These are phyloP conservation scores for Morbakka virulenta DNA, from an alignment of 30 jellyfish, hydroid and myxozoan species.

Conservation along the genomic window DNA sequence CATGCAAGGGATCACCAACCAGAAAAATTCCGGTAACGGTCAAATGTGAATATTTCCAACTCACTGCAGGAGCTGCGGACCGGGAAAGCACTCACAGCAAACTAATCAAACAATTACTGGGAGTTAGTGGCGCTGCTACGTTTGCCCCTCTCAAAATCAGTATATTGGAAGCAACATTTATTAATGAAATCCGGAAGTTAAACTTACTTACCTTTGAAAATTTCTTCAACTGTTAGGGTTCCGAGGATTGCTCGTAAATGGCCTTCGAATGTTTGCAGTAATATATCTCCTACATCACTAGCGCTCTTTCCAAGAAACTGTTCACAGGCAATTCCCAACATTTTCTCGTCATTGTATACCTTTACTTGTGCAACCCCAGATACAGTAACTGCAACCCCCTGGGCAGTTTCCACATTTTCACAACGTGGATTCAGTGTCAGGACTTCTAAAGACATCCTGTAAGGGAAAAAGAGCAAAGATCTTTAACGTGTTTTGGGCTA, in stretches of 20 bases:
- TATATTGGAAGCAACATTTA: too few relatives aligned
- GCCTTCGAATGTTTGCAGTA: conserved; percentile 93
- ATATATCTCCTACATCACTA: conserved; percentile 54
- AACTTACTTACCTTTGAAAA: conserved; percentile 84
- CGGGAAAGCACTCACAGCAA: too few relatives aligned
- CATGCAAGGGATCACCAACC: too few relatives aligned
- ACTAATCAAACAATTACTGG: too few relatives aligned
- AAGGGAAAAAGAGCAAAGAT: neutral
- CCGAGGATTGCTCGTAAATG: conserved; percentile 96
- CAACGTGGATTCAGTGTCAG: conserved; percentile 93
- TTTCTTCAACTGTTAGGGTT: conserved; percentile 92
- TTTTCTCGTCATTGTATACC: conserved; percentile 77
- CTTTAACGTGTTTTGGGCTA: too few relatives aligned
- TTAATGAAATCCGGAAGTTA: neutral
- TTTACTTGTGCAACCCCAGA: conserved; percentile 96
- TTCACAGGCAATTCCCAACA: conserved; percentile 87
- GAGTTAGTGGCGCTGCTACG: too few relatives aligned
- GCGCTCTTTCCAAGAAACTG: conserved; percentile 80
- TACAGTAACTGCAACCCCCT: conserved; percentile 95
- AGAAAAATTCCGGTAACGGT: too few relatives aligned
- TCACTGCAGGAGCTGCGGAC: too few relatives aligned
- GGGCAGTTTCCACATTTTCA: conserved; percentile 91
- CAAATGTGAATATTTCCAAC: too few relatives aligned
- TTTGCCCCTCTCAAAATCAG: too few relatives aligned
- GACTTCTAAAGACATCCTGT: conserved; percentile 84